Evolutionary conservation across 2,113 vertebrate genomes (phyloP), one percentile per base, ranked within the genome.

Genomic region (Ciconia maguari): DNA sequence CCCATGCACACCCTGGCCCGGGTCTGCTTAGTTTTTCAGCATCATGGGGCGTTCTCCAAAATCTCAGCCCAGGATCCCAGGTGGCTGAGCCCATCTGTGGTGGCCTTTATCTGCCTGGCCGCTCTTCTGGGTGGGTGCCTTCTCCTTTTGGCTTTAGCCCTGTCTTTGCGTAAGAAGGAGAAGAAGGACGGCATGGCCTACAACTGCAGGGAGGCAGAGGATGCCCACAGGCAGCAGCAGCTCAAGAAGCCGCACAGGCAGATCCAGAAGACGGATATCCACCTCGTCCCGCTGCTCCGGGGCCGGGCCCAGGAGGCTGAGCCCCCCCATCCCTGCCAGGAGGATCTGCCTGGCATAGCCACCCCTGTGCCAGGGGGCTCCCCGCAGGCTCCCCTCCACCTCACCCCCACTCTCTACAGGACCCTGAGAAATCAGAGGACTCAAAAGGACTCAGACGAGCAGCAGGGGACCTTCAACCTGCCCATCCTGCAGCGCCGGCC

Each of bases 121-220:
- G 98, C 98, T 3, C 97, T 99, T 9, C 97, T 99, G 91, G 97
- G 98, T 3, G 92, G 98, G 14, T 98, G 98, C 9, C 97, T 99
- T n/a, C 74, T 99, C 18, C 96, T 98, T n/a, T 90, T 98, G 22
- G 98, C 98, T 38, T 77, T 99, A 49, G 97, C 98, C 15, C 97
- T 99, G 55, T 99, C 99, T 5, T 97, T 99, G 86, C 99, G 98
- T 60, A 98, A 98, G 70, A 98, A 97, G 1, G 98, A 99, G 72
- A 99, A 98, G 96, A 98, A 98, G 55, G 99, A 99, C 26, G 97
- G 98, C 95, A 98, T 94, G 77, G 99, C 99, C 22, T 99, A 99
- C 97, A 99, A 99, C 97, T 99, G 99, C 96, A 97, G 99, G 58
- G 98, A 99, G 94, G 99, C 99, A 0, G 99, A 99, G 89, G 99